Percentiles rank a stretch among this genome's conserved stretches.
Evolutionary conservation across 1,140 invertebrate genomes (phyloP).

Genomic region (Ceratitis capitata): DNA sequence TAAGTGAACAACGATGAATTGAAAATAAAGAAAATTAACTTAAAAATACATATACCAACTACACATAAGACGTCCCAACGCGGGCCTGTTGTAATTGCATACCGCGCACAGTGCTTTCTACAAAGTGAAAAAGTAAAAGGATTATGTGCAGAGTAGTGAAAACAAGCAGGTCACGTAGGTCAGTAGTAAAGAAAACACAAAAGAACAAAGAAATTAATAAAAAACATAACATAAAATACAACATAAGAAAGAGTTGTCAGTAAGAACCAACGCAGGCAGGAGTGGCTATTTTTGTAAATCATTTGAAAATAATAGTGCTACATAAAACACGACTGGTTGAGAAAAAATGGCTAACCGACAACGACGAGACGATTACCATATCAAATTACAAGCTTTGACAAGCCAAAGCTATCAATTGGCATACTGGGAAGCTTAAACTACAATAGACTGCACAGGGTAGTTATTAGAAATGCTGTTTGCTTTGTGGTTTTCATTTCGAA

Average conservation of each 20-base stretch:
- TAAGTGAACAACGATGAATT: no score
- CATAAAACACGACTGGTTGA: neutral
- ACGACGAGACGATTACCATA: conserved; percentile 33
- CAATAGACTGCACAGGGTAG: neutral
- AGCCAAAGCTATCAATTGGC: neutral
- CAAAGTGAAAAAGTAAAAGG: neutral
- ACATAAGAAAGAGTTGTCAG: neutral
- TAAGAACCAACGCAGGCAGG: neutral
- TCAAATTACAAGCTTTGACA: conserved; percentile 21
- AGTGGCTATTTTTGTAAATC: neutral
- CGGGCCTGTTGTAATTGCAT: conserved; percentile 25
- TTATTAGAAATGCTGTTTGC: neutral
- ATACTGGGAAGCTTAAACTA: neutral
- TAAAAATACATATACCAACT: neutral
- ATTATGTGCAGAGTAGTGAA: conserved; percentile 23
- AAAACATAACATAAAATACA: neutral
- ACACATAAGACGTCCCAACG: neutral
- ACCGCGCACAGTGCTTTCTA: no score
- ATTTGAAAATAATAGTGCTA: conserved; percentile 23
- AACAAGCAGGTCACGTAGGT: conserved; percentile 31
- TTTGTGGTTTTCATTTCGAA: neutral
- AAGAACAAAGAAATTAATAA: neutral
- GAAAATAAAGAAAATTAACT: neutral
- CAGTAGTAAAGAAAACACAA: neutral
- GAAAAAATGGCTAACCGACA: conserved; percentile 10